Evolutionary conservation across 2,888 invertebrate genomes (phyloP).

Genomic region (Dugesia japonica): DNA sequence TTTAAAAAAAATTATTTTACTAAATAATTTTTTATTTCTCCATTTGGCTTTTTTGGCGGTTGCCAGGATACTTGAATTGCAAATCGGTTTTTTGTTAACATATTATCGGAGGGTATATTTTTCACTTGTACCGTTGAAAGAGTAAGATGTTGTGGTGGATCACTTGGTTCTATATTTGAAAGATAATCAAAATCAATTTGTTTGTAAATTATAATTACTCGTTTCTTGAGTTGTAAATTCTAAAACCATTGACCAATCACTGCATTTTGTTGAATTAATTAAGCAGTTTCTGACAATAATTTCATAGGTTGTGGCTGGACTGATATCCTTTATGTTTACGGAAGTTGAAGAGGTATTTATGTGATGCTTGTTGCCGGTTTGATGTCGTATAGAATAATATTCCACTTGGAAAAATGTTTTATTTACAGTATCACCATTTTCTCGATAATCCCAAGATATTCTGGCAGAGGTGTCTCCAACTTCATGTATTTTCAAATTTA

Average conservation of each 20-base stretch:
- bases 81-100: background rate
- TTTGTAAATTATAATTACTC: background rate
- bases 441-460: background rate
- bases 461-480: background rate
- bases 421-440: background rate
- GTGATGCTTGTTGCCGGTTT: background rate
- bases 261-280: background rate
- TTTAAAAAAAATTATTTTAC: background rate
- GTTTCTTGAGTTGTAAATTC: background rate
- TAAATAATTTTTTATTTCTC: constrained; percentile 56
- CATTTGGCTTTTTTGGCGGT: constrained; percentile 71
- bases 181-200: too few relatives aligned
- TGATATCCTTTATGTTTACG: background rate
- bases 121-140: constrained; percentile 58
- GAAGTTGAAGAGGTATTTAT: background rate
- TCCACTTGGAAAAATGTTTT: background rate
- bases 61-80: constrained; percentile 62
- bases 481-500: background rate
- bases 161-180: background rate
- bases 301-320: background rate
- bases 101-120: constrained; percentile 48
- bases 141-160: constrained; percentile 66
- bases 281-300: background rate
- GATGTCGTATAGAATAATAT: background rate
- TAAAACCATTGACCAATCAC: background rate